Percentiles rank a stretch among this genome's conserved stretches.
Conservation (phyloP, 2,888 invertebrate genomes). For the Mongoloraphidia duomilia region DNA sequence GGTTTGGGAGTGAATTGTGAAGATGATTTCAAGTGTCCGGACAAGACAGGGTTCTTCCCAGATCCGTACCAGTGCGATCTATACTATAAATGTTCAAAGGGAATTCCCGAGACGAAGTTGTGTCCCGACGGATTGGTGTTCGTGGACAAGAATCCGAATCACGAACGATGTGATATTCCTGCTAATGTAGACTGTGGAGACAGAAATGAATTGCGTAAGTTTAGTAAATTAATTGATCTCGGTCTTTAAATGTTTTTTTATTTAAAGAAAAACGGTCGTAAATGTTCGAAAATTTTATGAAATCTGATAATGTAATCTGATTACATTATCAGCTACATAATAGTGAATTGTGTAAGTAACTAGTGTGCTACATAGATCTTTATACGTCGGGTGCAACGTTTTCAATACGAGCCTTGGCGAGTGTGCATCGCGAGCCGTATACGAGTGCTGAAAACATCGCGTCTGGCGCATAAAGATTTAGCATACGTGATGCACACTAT, state of each 20-base stretch:
- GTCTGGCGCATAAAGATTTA: too few relatives aligned
- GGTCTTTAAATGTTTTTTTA: not conserved
- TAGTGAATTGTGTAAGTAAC: too few relatives aligned
- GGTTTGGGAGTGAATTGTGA: slow-evolving; percentile 30
- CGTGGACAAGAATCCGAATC: slow-evolving; percentile 53
- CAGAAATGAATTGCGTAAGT: slow-evolving; percentile 60
- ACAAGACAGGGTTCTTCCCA: slow-evolving; percentile 57
- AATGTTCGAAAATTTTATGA: too few relatives aligned
- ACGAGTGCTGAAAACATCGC: too few relatives aligned
- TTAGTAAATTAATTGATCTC: slow-evolving; percentile 6
- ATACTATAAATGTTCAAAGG: slow-evolving; percentile 58
- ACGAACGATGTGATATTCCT: slow-evolving; percentile 61
- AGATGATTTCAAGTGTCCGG: slow-evolving; percentile 50
- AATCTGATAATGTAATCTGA: too few relatives aligned
- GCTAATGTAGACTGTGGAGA: slow-evolving; percentile 66
- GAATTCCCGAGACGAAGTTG: slow-evolving; percentile 45
- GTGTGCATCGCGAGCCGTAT: too few relatives aligned
- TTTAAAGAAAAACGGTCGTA: too few relatives aligned
- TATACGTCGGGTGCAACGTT: too few relatives aligned
- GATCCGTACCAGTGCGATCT: slow-evolving; percentile 65
- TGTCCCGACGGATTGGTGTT: slow-evolving; percentile 72
- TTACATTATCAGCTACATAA: too few relatives aligned
- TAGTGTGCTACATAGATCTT: too few relatives aligned
- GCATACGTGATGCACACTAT: too few relatives aligned
- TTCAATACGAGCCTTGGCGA: too few relatives aligned